Evolutionary conservation across 2,888 invertebrate species (phyloP).

Genomic region (Rhingia campestris): DNA sequence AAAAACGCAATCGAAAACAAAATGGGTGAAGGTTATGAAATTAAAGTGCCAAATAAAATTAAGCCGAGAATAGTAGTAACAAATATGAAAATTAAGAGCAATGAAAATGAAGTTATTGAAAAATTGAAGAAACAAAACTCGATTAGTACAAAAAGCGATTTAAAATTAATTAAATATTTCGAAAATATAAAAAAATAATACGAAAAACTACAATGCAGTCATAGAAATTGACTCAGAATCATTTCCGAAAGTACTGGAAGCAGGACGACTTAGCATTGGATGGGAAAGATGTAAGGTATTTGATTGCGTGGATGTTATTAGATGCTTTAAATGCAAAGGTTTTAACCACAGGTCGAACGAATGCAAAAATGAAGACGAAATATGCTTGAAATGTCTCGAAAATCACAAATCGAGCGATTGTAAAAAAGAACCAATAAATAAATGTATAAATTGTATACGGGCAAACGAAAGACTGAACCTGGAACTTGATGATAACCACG

Average conservation of each 20-base stretch:
- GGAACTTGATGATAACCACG: slow-evolving; percentile 19
- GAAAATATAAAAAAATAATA: not conserved
- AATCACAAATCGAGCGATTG: slow-evolving; percentile 37
- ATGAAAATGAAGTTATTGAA: too few species aligned
- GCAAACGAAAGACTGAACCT: slow-evolving; percentile 40
- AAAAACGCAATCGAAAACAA: too few species aligned
- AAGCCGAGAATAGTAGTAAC: too few species aligned
- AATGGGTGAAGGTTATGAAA: too few species aligned
- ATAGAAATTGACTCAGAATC: slow-evolving; percentile 13
- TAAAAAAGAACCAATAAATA: slow-evolving; percentile 20
- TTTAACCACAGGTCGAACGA: slow-evolving; percentile 37
- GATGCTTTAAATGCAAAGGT: slow-evolving; percentile 31
- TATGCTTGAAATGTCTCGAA: slow-evolving; percentile 24
- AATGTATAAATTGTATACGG: slow-evolving; percentile 34
- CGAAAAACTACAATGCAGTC: not conserved
- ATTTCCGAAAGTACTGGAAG: slow-evolving; percentile 11
- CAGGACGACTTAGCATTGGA: slow-evolving; percentile 13
- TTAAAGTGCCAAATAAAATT: too few species aligned
- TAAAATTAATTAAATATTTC: slow-evolving; percentile 14
- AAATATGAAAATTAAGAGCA: too few species aligned
- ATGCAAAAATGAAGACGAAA: too few species aligned
- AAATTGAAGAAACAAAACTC: too few species aligned
- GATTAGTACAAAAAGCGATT: not conserved
- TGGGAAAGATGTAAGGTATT: slow-evolving; percentile 13
- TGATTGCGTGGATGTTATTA: slow-evolving; percentile 7